phyloP scores from a whole-genome alignment of 2,888 invertebrate genomes.

The Hipparchia semele region DNA sequence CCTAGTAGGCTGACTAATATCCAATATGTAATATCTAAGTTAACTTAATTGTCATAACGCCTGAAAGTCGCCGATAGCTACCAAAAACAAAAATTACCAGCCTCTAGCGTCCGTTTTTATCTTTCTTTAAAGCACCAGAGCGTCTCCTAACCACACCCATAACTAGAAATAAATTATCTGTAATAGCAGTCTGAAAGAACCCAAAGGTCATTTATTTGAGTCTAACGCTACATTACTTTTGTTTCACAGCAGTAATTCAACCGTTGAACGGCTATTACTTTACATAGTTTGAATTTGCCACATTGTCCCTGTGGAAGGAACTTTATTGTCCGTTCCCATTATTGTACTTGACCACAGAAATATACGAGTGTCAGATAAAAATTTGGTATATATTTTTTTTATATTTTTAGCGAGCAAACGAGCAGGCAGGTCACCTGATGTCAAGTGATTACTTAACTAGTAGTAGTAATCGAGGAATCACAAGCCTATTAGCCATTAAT shows the following conservation, averaged over 20 bases:
- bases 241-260: conserved; percentile 14
- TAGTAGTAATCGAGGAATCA: too few species aligned
- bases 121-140: background rate
- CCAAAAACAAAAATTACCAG: too few species aligned
- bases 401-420: too few species aligned
- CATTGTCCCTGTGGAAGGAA: conserved; percentile 5
- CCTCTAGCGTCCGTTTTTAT: background rate
- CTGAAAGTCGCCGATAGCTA: too few species aligned
- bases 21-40: too few species aligned
- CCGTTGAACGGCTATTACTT: conserved; percentile 14
- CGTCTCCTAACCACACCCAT: background rate
- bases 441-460: too few species aligned
- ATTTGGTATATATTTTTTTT: too few species aligned
- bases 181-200: conserved; percentile 2
- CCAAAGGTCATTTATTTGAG: conserved; percentile 9
- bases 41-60: too few species aligned
- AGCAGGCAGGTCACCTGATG: too few species aligned
- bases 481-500: too few species aligned
- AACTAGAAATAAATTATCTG: background rate
- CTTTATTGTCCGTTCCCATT: background rate
- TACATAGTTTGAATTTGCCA: conserved; percentile 16
- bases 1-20: too few species aligned
- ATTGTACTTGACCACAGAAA: background rate
- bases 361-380: background rate
- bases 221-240: conserved; percentile 13